Conservation (phyloP, 2,113 vertebrate species). For the Ctenodactylus gundi region DNA sequence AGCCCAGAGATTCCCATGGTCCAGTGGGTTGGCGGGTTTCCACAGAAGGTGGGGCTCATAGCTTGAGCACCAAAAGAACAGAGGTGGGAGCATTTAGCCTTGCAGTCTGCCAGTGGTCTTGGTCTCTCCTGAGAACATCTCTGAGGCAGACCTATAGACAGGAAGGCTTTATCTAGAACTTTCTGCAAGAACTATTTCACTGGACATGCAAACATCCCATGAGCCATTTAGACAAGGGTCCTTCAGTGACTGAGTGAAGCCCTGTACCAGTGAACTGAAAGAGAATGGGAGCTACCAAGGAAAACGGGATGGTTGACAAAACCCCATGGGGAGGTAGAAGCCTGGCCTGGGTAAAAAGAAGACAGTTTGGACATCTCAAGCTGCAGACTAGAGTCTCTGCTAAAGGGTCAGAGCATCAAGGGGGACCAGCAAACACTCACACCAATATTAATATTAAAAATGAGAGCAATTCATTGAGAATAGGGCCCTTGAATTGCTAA, state of each 20-base stretch:
- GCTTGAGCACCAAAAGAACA: neutral
- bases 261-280: neutral
- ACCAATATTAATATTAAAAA: neutral
- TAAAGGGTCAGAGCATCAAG: neutral
- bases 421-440: neutral
- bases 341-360: rapidly evolving
- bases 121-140: neutral
- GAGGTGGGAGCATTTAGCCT: neutral
- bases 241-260: neutral
- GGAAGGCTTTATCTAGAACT: neutral
- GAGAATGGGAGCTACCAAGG: neutral
- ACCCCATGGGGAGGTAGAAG: neutral
- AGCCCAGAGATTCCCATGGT: neutral
- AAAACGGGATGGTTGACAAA: neutral
- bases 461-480: neutral
- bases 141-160: neutral
- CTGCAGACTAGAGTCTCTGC: neutral
- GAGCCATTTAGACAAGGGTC: neutral
- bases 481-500: neutral
- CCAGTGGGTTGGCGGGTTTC: neutral
- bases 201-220: neutral
- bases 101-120: neutral
- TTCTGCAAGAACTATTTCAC: neutral
- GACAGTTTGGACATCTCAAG: neutral
- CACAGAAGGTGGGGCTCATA: neutral